Conservation (phyloP, 2,888 invertebrate genomes). For the Polydrusus tereticollis region DNA sequence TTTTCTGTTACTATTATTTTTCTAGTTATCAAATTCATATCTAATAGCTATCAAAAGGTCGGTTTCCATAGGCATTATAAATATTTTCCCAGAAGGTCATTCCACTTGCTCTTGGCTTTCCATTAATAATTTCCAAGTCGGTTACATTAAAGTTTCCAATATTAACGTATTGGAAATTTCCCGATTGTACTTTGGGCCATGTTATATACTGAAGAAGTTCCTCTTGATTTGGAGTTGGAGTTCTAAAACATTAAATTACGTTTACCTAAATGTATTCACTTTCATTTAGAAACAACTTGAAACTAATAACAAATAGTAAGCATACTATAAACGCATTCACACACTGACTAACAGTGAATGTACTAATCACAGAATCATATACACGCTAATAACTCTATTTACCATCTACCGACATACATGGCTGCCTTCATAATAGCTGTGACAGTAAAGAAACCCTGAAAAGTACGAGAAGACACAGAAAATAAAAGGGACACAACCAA, state of each 20-base stretch:
- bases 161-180: conserved; percentile 49
- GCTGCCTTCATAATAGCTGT: too few relatives aligned
- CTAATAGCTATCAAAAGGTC: conserved; percentile 51
- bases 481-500: too few relatives aligned
- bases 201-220: conserved; percentile 41
- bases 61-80: conserved; percentile 49
- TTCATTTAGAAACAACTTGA: too few relatives aligned
- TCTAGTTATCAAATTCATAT: not conserved
- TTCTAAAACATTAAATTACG: conserved; percentile 27
- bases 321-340: too few relatives aligned
- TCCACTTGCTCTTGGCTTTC: conserved; percentile 47
- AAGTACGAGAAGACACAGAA: too few relatives aligned
- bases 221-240: conserved; percentile 27
- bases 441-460: too few relatives aligned
- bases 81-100: conserved; percentile 52
- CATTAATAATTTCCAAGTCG: conserved; percentile 40
- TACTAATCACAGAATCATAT: too few relatives aligned
- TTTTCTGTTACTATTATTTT: not conserved
- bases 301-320: too few relatives aligned
- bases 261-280: too few relatives aligned
- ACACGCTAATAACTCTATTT: too few relatives aligned
- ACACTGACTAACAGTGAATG: too few relatives aligned
- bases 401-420: too few relatives aligned
- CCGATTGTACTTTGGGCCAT: conserved; percentile 41
- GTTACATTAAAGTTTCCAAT: conserved; percentile 42